phyloP scores from a whole-genome alignment of 2,888 invertebrate genomes.

The Ametastegia equiseti region DNA sequence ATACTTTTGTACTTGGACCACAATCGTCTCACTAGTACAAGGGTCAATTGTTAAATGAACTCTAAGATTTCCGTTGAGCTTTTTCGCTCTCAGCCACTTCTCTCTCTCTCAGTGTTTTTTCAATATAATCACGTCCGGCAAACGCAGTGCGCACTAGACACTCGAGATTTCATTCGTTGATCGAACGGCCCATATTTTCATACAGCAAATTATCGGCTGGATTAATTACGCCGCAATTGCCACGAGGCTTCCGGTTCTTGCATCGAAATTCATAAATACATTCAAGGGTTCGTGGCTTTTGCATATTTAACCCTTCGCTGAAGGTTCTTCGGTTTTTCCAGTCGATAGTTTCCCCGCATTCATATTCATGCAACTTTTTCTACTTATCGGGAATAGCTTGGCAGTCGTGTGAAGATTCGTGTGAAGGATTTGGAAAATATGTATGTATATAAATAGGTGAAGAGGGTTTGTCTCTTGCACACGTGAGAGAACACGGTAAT shows the following conservation, averaged over 20 bases:
- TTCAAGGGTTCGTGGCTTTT: neutral
- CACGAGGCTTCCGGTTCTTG: neutral
- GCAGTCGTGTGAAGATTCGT: neutral
- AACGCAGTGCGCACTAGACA: neutral
- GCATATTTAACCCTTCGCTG: too few relatives aligned
- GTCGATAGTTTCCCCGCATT: too few relatives aligned
- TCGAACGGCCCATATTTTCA: neutral
- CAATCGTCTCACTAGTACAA: conserved; percentile 18
- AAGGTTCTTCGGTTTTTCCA: too few relatives aligned
- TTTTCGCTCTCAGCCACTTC: too few relatives aligned
- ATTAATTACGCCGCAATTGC: too few relatives aligned
- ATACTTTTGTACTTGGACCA: neutral
- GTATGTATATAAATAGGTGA: neutral
- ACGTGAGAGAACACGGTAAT: conserved; percentile 20
- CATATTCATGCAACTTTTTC: too few relatives aligned
- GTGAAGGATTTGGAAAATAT: neutral
- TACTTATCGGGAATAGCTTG: too few relatives aligned
- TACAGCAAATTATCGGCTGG: neutral
- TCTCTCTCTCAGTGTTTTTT: neutral
- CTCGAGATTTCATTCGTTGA: neutral
- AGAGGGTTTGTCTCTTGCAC: neutral
- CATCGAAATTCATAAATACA: neutral
- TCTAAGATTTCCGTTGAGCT: conserved; percentile 31
- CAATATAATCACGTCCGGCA: neutral
- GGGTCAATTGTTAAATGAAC: neutral